These are phyloP conservation scores for Luffia ferchaultella DNA, from an alignment of 2,888 invertebrate species.

Conservation along the genomic window DNA sequence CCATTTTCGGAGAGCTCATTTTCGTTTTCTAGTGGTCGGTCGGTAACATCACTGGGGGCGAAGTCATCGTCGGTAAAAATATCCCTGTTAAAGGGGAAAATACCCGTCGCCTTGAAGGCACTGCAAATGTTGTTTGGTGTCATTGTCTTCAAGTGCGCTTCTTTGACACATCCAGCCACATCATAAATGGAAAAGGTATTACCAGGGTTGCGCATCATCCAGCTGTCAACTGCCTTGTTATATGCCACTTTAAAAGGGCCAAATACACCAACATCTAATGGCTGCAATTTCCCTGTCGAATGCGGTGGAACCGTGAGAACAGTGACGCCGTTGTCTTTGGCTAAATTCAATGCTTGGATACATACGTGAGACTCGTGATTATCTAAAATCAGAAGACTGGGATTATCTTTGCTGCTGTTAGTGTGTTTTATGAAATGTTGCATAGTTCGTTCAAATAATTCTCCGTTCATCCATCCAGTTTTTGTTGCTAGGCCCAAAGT, in stretches of 20 bases:
- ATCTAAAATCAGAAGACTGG: constrained; percentile 23
- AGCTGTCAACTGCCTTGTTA: constrained; percentile 20
- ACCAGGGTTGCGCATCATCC: constrained; percentile 31
- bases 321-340: constrained; percentile 29
- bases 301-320: constrained; percentile 36
- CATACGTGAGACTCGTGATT: constrained; percentile 45
- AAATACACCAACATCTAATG: constrained; percentile 17
- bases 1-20: constrained; percentile 7
- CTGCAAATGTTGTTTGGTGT: constrained; percentile 26
- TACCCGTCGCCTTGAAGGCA: constrained; percentile 27
- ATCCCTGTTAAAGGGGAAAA: constrained; percentile 24
- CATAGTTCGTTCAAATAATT: constrained; percentile 26
- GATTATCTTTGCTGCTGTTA: constrained; percentile 20
- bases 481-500: constrained; percentile 27
- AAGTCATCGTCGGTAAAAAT: constrained; percentile 25
- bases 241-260: constrained; percentile 21
- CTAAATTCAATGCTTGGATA: constrained; percentile 26
- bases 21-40: constrained; percentile 11
- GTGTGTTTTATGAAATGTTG: constrained; percentile 26
- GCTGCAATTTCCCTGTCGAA: constrained; percentile 33
- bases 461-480: constrained; percentile 30
- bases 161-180: constrained; percentile 26
- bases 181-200: constrained; percentile 35
- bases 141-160: constrained; percentile 25
- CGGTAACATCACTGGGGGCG: constrained; percentile 20